Conservation (phyloP, 2,888 invertebrate species). For the Erebia epiphron region DNA sequence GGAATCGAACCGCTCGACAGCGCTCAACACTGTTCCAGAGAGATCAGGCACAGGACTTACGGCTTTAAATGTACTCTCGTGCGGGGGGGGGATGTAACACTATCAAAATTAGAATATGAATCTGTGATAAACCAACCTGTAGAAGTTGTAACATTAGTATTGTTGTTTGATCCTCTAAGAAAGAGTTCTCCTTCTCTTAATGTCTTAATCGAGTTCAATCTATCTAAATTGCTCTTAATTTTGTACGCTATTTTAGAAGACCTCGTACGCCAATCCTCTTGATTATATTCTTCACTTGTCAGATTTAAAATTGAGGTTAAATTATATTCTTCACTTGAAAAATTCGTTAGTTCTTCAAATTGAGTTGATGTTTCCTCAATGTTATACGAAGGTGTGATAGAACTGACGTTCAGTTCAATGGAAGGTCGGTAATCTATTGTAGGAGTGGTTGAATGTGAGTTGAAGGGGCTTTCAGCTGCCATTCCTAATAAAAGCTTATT, state of each 20-base stretch:
- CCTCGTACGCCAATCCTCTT: background rate
- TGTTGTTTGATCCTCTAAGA: background rate
- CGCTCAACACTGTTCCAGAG: no score
- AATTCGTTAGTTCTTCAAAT: background rate
- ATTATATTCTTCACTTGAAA: background rate
- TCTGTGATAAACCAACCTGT: background rate
- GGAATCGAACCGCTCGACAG: no score
- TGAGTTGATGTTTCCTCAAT: background rate
- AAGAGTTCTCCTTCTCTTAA: background rate
- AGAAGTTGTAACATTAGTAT: background rate
- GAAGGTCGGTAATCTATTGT: slow-evolving; percentile 3
- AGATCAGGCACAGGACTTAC: no score
- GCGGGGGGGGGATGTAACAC: background rate
- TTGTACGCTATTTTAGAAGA: background rate
- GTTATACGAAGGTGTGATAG: background rate
- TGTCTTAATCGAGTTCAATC: background rate
- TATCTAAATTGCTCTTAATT: background rate
- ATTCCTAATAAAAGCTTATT: slow-evolving; percentile 27
- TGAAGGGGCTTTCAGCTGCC: slow-evolving; percentile 30
- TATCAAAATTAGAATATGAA: background rate
- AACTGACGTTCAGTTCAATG: background rate
- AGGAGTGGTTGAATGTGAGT: slow-evolving; percentile 15
- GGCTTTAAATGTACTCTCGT: no score
- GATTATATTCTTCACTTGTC: background rate
- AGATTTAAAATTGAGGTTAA: background rate